Base-by-base conservation (phyloP, 2,888 invertebrate species). In the Campaea margaritaria region DNA sequence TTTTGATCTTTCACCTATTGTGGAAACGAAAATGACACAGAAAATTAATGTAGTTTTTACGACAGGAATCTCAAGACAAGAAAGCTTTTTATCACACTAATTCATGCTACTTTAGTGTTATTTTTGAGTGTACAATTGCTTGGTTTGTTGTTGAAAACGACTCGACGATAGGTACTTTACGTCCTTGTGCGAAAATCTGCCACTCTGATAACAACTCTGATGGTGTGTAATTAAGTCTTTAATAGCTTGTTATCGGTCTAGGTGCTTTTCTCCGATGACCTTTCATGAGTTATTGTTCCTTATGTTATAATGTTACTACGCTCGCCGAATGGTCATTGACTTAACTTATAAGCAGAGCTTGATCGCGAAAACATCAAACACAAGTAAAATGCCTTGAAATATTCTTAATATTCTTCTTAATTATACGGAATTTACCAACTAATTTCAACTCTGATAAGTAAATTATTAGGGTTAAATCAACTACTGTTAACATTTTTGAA, bases 271-370 rank as follows among this genome's bases (percentile, higher is more conserved):
- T 61, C 55, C 43, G 64, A 65, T 72, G 75, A 75, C 79, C 75
- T 64, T 58, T 65, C 65, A 69, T 75, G 73, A 80, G 73, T 74
- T 74, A 81, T 79, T 76, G 81, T 81, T 71, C 67, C 65, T 70
- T 73, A 64, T 68, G 68, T 62, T 65, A 58, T 74, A 73, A 3
- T 74, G 62, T 74, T 50, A 50, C 28, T 34, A 28, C 14, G 27
- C 52, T 46, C 46, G 39, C 14, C n/a, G 27, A 27, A 21, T 52
- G 52, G 58, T 46, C 41, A 13, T 10, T 41, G 57, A 57, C 57
- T 42, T 5, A 28, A 21, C 21, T 21, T 21, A 21, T 21, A 2
- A 5, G 21, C 21, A 21, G 21, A 21, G 21, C 21, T 21, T 21
- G 21, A 21, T 7, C 10, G 31, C 1, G 31, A 31, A 9, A 9